Percentiles rank a stretch among this genome's conserved stretches.
phyloP scores from a whole-genome alignment of 2,888 invertebrate species.

The Polia nebulosa region DNA sequence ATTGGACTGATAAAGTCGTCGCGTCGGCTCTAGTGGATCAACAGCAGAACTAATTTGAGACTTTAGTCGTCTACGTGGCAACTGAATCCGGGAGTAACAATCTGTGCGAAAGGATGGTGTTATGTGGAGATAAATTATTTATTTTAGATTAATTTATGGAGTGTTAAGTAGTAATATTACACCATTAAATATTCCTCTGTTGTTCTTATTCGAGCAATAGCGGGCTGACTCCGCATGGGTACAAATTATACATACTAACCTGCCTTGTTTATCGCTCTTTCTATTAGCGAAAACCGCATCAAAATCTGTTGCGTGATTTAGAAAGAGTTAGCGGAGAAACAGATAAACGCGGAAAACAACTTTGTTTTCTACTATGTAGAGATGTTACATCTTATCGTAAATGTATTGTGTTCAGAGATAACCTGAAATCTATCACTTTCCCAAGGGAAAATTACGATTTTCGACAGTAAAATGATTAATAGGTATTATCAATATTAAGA shows the following conservation, averaged over 20 bases:
- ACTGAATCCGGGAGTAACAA: slow-evolving; percentile 72
- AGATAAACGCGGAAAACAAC: too few relatives aligned
- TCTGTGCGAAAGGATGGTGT: slow-evolving; percentile 56
- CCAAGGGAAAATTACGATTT: neutral
- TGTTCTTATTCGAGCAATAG: neutral
- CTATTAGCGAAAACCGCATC: too few relatives aligned
- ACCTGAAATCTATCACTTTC: neutral
- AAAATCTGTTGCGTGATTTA: too few relatives aligned
- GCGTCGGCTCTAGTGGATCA: slow-evolving; percentile 45
- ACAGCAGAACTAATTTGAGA: slow-evolving; percentile 61
- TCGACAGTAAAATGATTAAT: neutral
- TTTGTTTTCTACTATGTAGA: too few relatives aligned
- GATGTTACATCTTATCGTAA: too few relatives aligned
- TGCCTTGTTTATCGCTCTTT: too few relatives aligned
- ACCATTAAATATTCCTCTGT: neutral
- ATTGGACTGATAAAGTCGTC: slow-evolving; percentile 60
- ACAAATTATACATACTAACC: too few relatives aligned
- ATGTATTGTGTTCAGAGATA: neutral
- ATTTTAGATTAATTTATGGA: neutral
- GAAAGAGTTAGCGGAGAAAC: too few relatives aligned
- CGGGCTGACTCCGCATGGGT: too few relatives aligned
- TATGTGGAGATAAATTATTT: slow-evolving; percentile 19
- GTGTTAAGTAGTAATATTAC: too few relatives aligned
- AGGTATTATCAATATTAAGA: too few relatives aligned
- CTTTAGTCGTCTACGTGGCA: slow-evolving; percentile 47